Base-by-base conservation (phyloP, 2,888 invertebrate species). In the Anodontia alba region DNA sequence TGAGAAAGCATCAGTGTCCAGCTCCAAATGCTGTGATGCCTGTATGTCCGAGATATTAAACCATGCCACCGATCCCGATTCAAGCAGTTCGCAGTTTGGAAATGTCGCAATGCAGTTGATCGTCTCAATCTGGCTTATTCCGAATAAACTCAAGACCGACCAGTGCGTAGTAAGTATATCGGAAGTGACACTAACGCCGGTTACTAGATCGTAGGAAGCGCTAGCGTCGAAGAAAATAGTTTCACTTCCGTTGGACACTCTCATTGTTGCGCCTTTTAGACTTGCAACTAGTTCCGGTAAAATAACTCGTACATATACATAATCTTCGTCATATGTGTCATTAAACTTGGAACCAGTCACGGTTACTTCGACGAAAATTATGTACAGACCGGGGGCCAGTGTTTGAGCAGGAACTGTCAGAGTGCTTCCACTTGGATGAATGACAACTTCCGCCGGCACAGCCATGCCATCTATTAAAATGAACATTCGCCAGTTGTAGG, bases 251-350 rank as follows among this genome's bases (percentile, higher is more conserved):
- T 42, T 43, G 23, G 42, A 69, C n/a, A 42, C 69, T 3, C 42
- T 26, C 42, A 43, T 42, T 3, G 29, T 42, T 1, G 69, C 69
- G 5, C 69, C 69, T 12, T 69, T 69, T 42, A 69, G 8, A 23
- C 3, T 42, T 15, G 69, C 38, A 43, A 69, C 46, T 26, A 69
- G 8, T 23, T 69, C 69, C n/a, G 69, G 69, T 12, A 42, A 29
- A 23, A 69, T 42, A 43, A 69, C 43, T 1, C 46, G 42, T 10
- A 69, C 2, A 15, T 69, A 43, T 15, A 69, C 1, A 69, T 42
- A 69, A 15, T 42, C 69, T n/a, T 69, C 69, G 29, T 69, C 69
- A 23, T 69, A n/a, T 15, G 43, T 38, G 42, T 42, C 15, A 26
- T 26, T 69, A 17, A 15, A 3, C 1, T 2, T 8, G 42, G 43